Conservation (phyloP, 2,888 invertebrate species). For the Podabrus alpinus region DNA sequence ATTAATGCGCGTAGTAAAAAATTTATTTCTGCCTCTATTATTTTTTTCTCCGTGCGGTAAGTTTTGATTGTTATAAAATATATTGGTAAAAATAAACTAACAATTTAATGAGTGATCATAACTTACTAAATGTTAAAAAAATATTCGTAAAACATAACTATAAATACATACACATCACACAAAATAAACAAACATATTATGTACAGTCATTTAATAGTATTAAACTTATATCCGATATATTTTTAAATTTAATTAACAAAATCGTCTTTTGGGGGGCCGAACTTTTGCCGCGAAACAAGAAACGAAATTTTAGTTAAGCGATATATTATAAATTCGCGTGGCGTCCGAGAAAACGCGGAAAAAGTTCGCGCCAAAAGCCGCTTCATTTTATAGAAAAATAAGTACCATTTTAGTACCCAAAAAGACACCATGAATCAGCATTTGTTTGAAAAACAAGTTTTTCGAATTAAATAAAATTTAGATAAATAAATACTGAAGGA, state of each 20-base stretch:
- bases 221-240: not conserved
- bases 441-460: slow-evolving; percentile 10
- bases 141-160: slow-evolving; percentile 24
- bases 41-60: not conserved
- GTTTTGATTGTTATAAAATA: not conserved
- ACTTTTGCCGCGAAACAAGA: not conserved
- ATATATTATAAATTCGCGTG: not conserved
- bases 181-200: slow-evolving; percentile 24
- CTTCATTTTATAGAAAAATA: not conserved
- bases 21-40: not conserved
- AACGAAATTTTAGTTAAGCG: not conserved
- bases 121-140: slow-evolving; percentile 17
- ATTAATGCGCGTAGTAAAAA: not conserved
- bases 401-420: not conserved
- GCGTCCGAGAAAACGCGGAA: not conserved
- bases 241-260: not conserved
- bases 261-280: not conserved
- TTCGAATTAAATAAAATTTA: slow-evolving; percentile 6
- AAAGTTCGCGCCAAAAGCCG: not conserved
- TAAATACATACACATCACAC: slow-evolving; percentile 32
- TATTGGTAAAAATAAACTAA: not conserved
- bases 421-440: slow-evolving; percentile 16
- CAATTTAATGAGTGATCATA: not conserved
- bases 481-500: slow-evolving; percentile 17
- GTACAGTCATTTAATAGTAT: slow-evolving; percentile 10